phyloP scores from a whole-genome alignment of 2,888 invertebrate species.

The Himalopsyche japonica region DNA sequence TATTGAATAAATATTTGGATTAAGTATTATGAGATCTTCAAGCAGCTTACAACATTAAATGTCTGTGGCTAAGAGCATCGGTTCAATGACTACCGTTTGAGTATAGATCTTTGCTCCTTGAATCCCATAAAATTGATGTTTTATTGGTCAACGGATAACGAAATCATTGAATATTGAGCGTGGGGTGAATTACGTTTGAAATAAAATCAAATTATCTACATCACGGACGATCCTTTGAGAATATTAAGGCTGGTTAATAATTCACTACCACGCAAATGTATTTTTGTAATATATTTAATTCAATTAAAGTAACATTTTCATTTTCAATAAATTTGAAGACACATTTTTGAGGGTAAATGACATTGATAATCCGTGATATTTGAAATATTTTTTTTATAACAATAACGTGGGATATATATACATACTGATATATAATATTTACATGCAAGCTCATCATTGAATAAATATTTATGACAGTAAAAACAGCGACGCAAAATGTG shows the following conservation, averaged over 20 bases:
- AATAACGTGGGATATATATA: no score
- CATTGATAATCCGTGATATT: no score
- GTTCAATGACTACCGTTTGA: neutral
- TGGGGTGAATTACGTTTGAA: neutral
- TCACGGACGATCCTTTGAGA: neutral
- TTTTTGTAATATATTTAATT: no score
- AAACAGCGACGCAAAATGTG: no score
- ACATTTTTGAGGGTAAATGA: no score
- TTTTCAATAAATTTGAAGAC: no score
- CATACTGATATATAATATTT: no score
- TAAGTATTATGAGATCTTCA: constrained; percentile 10
- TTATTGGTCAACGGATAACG: neutral
- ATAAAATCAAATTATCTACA: neutral
- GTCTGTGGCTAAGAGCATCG: neutral
- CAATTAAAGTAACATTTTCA: no score
- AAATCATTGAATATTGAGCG: neutral
- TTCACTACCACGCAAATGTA: neutral
- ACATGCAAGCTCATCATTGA: no score
- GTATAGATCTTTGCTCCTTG: neutral
- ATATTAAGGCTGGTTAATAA: neutral
- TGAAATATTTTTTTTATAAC: no score
- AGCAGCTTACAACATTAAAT: neutral
- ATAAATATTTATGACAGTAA: no score
- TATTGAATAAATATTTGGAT: constrained; percentile 32
- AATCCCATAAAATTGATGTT: constrained; percentile 5